Conservation (phyloP, 2,113 vertebrate species). For the Myotis lucifugus region DNA sequence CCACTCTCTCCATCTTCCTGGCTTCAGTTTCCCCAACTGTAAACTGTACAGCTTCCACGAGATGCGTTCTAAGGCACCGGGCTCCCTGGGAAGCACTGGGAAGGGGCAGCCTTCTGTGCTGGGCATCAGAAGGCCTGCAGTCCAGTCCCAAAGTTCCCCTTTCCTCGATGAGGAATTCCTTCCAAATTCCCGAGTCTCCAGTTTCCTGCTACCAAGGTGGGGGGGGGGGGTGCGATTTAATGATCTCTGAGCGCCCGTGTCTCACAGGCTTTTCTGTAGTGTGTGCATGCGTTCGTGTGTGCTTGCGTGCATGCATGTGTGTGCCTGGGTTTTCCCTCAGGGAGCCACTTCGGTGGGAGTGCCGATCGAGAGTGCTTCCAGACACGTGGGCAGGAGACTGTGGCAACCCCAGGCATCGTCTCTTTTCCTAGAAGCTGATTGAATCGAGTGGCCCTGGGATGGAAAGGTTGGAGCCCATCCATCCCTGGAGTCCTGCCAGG, state of each 20-base stretch:
- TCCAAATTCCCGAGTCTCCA: background rate
- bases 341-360: background rate
- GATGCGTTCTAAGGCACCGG: background rate
- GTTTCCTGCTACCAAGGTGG: background rate
- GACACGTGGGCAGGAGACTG: background rate
- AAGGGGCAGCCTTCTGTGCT: background rate
- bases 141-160: background rate
- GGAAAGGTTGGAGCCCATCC: background rate
- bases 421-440: background rate
- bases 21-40: background rate
- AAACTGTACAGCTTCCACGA: background rate
- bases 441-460: background rate
- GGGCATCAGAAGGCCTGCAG: background rate
- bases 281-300: background rate
- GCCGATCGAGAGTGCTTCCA: background rate
- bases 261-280: background rate
- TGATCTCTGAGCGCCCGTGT: background rate
- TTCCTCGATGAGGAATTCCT: background rate
- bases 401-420: background rate
- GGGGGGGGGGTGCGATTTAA: background rate
- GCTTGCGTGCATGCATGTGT: accelerated
- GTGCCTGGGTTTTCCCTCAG: background rate
- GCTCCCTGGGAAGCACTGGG: background rate
- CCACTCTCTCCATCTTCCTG: background rate
- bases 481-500: background rate